Percentiles rank a stretch among this genome's conserved stretches.
These are phyloP conservation scores for Hymenochirus boettgeri DNA, from an alignment of 2,113 vertebrate genomes.

Conservation along the genomic window DNA sequence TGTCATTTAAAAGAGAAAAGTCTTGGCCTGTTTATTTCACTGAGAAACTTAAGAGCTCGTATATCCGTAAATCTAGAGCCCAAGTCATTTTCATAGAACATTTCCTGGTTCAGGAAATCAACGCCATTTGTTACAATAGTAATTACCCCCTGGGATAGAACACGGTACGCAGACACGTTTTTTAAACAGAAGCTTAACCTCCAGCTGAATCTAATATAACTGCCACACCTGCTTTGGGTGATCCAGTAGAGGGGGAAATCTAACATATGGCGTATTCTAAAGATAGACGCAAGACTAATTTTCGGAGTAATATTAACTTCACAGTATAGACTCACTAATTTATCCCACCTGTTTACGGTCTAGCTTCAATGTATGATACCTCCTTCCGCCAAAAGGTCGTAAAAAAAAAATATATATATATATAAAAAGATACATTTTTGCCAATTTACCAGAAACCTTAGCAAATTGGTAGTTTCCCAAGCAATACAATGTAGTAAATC, in stretches of 20 bases:
- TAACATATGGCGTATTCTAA: constrained; percentile 5
- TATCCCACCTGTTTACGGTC: constrained; percentile 24
- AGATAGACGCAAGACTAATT: constrained; percentile 1
- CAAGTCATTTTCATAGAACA: constrained; percentile 27
- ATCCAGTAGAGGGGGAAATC: not conserved
- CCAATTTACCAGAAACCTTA: constrained; percentile 37
- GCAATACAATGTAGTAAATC: constrained; percentile 28
- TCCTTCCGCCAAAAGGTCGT: constrained; percentile 13
- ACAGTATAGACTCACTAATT: constrained; percentile 8
- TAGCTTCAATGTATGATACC: not conserved
- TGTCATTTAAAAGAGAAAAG: constrained; percentile 26
- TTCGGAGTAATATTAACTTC: not conserved
- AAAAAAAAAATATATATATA: too few species aligned
- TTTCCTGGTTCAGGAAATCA: constrained; percentile 40
- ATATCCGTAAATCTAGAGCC: constrained; percentile 24
- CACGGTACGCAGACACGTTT: not conserved
- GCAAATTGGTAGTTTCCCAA: constrained; percentile 38
- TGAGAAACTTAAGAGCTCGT: constrained; percentile 10
- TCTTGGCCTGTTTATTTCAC: constrained; percentile 27
- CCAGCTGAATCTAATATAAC: constrained; percentile 4
- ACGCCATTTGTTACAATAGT: constrained; percentile 13
- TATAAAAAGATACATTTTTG: constrained; percentile 42
- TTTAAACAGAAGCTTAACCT: constrained; percentile 13
- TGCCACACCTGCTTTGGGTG: constrained; percentile 25
- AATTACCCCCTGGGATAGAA: constrained; percentile 27